phyloP scores from a whole-genome alignment of 2,113 vertebrate species.

The human region GRCh38 chr14:25849501-25850000 shows the following conservation, averaged over 20 bases:
- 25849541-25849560: neutral
- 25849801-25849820: neutral
- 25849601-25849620: neutral
- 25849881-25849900: neutral
- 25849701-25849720: neutral
- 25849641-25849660: neutral
- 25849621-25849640: neutral
- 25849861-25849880: neutral
- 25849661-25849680: neutral
- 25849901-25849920: conserved; percentile 15
- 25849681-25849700: neutral
- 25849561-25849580: neutral
- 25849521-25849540: neutral
- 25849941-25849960: conserved; percentile 15
- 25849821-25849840: neutral
- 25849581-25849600: neutral
- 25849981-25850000: neutral
- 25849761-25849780: neutral
- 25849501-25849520: neutral
- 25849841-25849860: neutral
- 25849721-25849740: conserved; percentile 45
- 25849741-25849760: neutral
- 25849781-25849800: neutral
- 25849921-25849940: neutral
- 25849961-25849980: neutral